Evolutionary conservation across 2,888 invertebrate species (phyloP), one percentile per base, ranked within the genome.

Genomic region (Strigamia crassipes): DNA sequence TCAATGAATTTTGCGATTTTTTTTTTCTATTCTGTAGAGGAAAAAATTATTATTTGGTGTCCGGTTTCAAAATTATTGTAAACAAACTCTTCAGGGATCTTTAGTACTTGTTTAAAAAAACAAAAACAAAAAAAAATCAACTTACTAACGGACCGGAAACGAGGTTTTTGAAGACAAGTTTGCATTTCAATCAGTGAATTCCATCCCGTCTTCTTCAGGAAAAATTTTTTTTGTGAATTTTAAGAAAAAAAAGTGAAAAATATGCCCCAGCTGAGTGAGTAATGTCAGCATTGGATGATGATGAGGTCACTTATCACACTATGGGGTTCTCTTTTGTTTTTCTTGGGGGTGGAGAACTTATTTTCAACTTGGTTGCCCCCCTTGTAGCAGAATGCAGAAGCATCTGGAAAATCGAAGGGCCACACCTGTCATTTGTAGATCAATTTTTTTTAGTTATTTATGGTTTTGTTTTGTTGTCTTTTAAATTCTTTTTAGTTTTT

Each of bases 271-370:
- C 66, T 66, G 66, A 27, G 27, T 27, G 66, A 66, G 66, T 66
- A 66, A 66, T 66, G 66, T 27, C 27, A 66, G 23, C 27, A 15
- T 27, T 66, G 66, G 66, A 66, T 66, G 66, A 66, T 66, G 66
- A 66, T 66, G 66, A 66, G 66, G 66, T 66, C 66, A 66, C 66
- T 66, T 66, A 66, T 66, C 66, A 66, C 66, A 23, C 66, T 66
- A 66, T 66, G 66, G 66, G 66, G 66, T 66, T 66, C 66, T 66
- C 66, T 66, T 66, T 66, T 23, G 23, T 66, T 66, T 27, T 6
- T 2, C 27, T 23, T 8, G 66, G 66, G 66, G 66, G 66, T 66
- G 66, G 66, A 51, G 13, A 66, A 66, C 66, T 66, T 66, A 66
- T 66, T 66, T 66, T 27, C 66, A 27, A 66, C 66, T 66, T 27